Evolutionary conservation across 1,140 invertebrate species (phyloP), one percentile per base, ranked within the genome.

Genomic region (Pseudomyrmex sp.): DNA sequence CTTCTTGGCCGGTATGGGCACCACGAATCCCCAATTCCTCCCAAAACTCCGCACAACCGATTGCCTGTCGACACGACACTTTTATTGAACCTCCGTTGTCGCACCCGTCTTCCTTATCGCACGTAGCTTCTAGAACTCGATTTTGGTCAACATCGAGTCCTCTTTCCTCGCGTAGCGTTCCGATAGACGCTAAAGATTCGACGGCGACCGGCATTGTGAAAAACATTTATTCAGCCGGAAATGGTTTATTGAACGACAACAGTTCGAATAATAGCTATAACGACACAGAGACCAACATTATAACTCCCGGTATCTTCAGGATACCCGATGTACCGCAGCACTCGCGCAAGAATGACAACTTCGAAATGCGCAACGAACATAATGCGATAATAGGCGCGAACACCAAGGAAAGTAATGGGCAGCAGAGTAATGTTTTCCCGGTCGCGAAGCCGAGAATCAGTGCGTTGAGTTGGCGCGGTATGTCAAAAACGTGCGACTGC

Each of bases 1-100:
- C 95, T 72, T 95, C 95, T 73, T 95, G 95, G 95, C 95, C 95
- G 89, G 93, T 95, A 87, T 95, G 95, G 95, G 94, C 94, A 69
- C 95, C 95, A 84, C 94, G 93, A 75, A 92, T 94, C 65, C 93
- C 93, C 75, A 93, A 91, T 87, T 83, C 91, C 59, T 92, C 92
- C 80, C 92, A 94, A 86, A 92, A 91, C 63, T 83, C 84, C 83
- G 77, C 86, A 65, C 61, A 88, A 75, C 87, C 90, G 26, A 79
- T 91, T 75, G 56, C 83, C 69, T 13, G 61, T 54, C 84, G 82
- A 80, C 66, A 76, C 69, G 87, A 86, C 56, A 70, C 84, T 20
- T 62, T 73, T 56, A 73, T 83, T 54, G 76, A 86, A 20, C 35
- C 84, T 10, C 80, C 50, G 5, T 88, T 76, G 48, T 76, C 88